Conservation (phyloP, 2,113 vertebrate genomes). For the Perca flavescens region DNA sequence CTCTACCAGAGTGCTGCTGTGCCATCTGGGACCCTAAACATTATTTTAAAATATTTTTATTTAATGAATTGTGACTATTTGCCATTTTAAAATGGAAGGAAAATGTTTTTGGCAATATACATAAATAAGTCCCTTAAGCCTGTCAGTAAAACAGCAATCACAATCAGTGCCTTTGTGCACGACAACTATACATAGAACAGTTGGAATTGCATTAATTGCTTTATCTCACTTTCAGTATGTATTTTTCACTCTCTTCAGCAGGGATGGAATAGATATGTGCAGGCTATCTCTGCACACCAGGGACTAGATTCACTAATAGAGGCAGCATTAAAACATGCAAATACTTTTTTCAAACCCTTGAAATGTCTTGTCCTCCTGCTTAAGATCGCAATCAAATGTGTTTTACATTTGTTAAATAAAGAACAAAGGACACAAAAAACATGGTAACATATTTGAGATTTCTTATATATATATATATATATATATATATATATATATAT, state of each 20-base stretch:
- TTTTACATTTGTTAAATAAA: slow-evolving; percentile 12
- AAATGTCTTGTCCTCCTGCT: not conserved
- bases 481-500: no score
- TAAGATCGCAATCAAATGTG: not conserved
- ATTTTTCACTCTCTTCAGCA: not conserved
- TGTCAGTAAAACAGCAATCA: slow-evolving; percentile 13
- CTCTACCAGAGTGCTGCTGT: not conserved
- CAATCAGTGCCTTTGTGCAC: not conserved
- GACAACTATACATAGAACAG: slow-evolving; percentile 14
- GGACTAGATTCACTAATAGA: not conserved
- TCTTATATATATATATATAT: not conserved
- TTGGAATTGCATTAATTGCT: slow-evolving; percentile 18
- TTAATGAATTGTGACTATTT: not conserved
- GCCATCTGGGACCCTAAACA: not conserved
- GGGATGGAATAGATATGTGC: not conserved
- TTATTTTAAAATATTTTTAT: not conserved
- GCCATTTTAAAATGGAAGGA: not conserved
- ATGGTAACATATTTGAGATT: not conserved
- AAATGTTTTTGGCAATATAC: not conserved
- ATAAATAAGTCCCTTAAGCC: not conserved
- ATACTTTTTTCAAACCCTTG: not conserved
- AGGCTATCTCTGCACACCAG: not conserved
- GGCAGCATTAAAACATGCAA: slow-evolving; percentile 2
- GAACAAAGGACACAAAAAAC: not conserved
- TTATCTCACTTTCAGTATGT: slow-evolving; percentile 6